Evolutionary conservation across 2,888 invertebrate genomes (phyloP).

Genomic region (Trissolcus brochymenae): DNA sequence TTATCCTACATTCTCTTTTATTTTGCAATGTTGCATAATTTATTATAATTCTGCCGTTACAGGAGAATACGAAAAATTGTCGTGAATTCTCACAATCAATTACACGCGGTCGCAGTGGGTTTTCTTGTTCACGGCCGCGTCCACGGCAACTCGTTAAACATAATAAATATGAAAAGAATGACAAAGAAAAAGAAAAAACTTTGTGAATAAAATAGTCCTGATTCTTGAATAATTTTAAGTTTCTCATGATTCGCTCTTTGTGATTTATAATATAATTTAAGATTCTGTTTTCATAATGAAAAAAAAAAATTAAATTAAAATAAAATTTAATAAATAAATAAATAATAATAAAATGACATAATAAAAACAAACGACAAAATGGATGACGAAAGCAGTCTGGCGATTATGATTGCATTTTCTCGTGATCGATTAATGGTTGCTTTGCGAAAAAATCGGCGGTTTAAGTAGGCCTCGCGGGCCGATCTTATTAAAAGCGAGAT

Average conservation of each 20-base stretch:
- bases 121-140: constrained; percentile 33
- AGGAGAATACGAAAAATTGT: constrained; percentile 13
- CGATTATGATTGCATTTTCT: constrained; percentile 43
- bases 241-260: constrained; percentile 21
- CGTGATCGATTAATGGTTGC: constrained; percentile 50
- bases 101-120: constrained; percentile 9
- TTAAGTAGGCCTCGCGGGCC: constrained; percentile 41
- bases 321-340: not conserved
- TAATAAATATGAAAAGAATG: not conserved
- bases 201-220: not conserved
- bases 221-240: constrained; percentile 10
- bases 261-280: constrained; percentile 5
- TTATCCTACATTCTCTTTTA: constrained; percentile 37
- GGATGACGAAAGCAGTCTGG: constrained; percentile 34
- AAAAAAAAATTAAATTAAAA: constrained; percentile 1
- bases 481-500: constrained; percentile 32
- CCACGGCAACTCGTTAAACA: constrained; percentile 3
- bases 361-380: constrained; percentile 7
- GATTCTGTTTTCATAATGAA: constrained; percentile 30
- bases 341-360: not conserved
- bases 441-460: constrained; percentile 45
- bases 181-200: constrained; percentile 4
- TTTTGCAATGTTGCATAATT: constrained; percentile 55
- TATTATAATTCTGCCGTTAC: constrained; percentile 45
- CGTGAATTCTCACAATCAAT: constrained; percentile 46